Conservation (phyloP, 2,888 invertebrate genomes). For the Drosophila basisetae region DNA sequence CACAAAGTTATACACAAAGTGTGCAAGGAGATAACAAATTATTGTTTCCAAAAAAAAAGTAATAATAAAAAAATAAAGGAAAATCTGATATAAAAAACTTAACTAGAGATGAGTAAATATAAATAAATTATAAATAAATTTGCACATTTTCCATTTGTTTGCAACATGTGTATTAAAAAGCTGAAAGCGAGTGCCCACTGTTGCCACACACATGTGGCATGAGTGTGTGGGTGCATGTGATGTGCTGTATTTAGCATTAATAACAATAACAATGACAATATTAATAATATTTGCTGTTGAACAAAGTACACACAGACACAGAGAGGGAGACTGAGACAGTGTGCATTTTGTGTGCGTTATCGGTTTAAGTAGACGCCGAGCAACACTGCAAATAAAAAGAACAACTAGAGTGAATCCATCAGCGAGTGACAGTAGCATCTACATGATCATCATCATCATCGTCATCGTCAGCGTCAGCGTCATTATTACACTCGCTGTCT, state of each 20-base stretch:
- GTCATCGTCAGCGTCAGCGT: constrained; percentile 27
- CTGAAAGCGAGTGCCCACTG: constrained; percentile 31
- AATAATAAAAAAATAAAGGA: neutral
- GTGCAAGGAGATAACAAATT: neutral
- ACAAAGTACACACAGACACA: constrained; percentile 58
- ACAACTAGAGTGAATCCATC: constrained; percentile 74
- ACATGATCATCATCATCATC: neutral
- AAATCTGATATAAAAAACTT: neutral
- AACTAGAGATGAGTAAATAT: neutral
- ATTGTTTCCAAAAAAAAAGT: too few relatives aligned
- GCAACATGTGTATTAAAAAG: neutral
- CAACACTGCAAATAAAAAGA: constrained; percentile 67
- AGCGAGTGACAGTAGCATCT: constrained; percentile 50
- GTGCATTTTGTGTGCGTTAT: constrained; percentile 60
- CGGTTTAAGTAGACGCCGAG: constrained; percentile 43
- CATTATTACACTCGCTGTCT: constrained; percentile 13
- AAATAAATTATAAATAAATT: neutral
- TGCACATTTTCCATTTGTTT: neutral
- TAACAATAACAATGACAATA: constrained; percentile 72
- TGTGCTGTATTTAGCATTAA: constrained; percentile 60
- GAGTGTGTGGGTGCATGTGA: constrained; percentile 13
- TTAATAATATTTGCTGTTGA: constrained; percentile 69
- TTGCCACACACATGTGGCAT: constrained; percentile 36
- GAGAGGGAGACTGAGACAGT: neutral
- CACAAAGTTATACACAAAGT: neutral